Percentiles rank a stretch among this genome's conserved stretches.
Conservation (phyloP, 30 jellyfish, hydroid and myxozoan species). For the Rhopilema esculentum region DNA sequence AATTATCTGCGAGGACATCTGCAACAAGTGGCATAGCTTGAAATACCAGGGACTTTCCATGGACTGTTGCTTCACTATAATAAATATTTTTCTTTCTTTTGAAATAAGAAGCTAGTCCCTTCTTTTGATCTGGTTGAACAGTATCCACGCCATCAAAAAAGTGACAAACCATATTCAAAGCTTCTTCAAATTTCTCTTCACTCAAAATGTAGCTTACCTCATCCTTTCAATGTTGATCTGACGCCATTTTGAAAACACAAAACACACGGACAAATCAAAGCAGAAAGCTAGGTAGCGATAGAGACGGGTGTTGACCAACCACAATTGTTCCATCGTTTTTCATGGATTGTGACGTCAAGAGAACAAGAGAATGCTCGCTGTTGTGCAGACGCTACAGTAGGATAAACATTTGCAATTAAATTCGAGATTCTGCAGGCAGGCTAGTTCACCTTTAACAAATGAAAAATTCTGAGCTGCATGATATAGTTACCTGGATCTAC, state of each 20-base stretch:
- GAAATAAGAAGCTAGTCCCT: slow-evolving; percentile 1
- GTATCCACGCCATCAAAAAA: slow-evolving; percentile 13
- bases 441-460: too few relatives aligned
- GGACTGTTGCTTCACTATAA: slow-evolving; percentile 1
- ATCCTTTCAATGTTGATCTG: neutral
- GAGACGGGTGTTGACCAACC: slow-evolving; percentile 10
- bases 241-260: neutral
- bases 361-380: slow-evolving; percentile 21
- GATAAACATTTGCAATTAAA: neutral
- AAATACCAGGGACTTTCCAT: neutral
- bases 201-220: slow-evolving; percentile 7
- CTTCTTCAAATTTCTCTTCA: slow-evolving; percentile 8
- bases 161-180: neutral
- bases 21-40: slow-evolving; percentile 9
- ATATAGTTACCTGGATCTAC: too few relatives aligned
- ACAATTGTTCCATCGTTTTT: slow-evolving; percentile 3
- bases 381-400: neutral
- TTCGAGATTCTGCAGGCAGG: too few relatives aligned
- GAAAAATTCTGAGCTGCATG: too few relatives aligned
- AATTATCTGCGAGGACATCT: slow-evolving; percentile 8
- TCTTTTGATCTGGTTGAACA: slow-evolving; percentile 20
- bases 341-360: slow-evolving; percentile 18
- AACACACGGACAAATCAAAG: slow-evolving; percentile 1
- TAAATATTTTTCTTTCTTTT: neutral
- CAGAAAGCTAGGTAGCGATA: slow-evolving; percentile 1